Evolutionary conservation across 2,888 invertebrate genomes (phyloP).

Genomic region (Monopis laevigella): DNA sequence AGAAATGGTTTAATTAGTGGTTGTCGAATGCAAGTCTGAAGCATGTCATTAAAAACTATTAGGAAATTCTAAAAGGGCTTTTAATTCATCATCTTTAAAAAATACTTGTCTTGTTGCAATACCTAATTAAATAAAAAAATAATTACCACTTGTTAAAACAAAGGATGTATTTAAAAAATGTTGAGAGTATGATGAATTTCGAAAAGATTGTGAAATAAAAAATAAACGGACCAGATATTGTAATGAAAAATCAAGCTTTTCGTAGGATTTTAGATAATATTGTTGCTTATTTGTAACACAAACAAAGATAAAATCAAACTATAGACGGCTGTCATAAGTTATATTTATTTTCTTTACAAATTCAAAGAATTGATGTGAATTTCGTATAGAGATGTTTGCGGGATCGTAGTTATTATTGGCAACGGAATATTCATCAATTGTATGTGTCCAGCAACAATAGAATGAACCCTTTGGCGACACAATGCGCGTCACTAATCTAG

Average conservation of each 20-base stretch:
- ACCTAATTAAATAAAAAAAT: constrained; percentile 49
- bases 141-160: not conserved
- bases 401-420: constrained; percentile 23
- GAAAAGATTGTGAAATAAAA: not conserved
- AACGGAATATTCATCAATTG: constrained; percentile 24
- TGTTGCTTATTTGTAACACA: constrained; percentile 24
- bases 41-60: constrained; percentile 59
- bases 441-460: constrained; percentile 32
- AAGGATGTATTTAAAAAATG: not conserved
- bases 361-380: constrained; percentile 61
- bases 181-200: no score
- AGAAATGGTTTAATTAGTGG: constrained; percentile 48
- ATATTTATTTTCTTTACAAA: constrained; percentile 67
- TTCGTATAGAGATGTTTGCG: constrained; percentile 56
- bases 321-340: constrained; percentile 60
- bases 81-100: constrained; percentile 6
- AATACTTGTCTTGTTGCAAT: constrained; percentile 32
- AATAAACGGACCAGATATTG: not conserved
- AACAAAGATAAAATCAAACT: constrained; percentile 57
- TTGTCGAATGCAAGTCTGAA: constrained; percentile 51
- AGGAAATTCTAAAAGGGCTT: constrained; percentile 37
- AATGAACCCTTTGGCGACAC: constrained; percentile 52
- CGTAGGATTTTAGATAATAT: no score
- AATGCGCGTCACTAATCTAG: constrained; percentile 52
- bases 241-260: no score